Evolutionary conservation across 2,888 invertebrate genomes (phyloP).

Genomic region (Nezara viridula): DNA sequence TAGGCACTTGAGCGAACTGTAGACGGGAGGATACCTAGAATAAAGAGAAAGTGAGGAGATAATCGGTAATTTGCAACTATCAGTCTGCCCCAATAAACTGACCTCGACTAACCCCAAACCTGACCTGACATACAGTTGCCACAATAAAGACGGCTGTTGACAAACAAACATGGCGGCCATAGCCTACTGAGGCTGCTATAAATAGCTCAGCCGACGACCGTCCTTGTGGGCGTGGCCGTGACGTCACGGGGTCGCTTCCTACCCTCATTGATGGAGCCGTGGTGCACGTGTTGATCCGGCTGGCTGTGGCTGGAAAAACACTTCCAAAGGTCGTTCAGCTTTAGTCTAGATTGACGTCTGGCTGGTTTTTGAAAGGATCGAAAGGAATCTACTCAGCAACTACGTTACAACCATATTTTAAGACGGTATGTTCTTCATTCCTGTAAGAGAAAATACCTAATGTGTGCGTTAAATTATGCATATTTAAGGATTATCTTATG

Average conservation of each 20-base stretch:
- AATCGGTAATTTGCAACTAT: background rate
- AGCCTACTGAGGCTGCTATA: slow-evolving; percentile 10
- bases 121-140: slow-evolving; percentile 20
- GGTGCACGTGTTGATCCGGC: slow-evolving; percentile 26
- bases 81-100: background rate
- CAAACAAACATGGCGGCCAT: slow-evolving; percentile 33
- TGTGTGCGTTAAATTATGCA: too few species aligned
- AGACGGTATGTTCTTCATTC: background rate
- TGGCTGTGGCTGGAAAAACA: slow-evolving; percentile 15
- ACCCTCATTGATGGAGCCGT: slow-evolving; percentile 12
- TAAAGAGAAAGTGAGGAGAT: background rate
- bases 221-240: slow-evolving; percentile 48
- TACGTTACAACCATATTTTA: background rate
- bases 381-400: background rate
- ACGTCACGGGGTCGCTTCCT: slow-evolving; percentile 27
- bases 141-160: slow-evolving; percentile 33
- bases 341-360: background rate
- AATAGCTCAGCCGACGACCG: slow-evolving; percentile 23
- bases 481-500: too few species aligned
- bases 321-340: background rate
- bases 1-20: background rate
- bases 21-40: background rate
- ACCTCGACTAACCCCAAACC: slow-evolving; percentile 1
- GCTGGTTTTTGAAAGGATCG: background rate
- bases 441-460: background rate